Evolutionary conservation across 2,888 invertebrate species (phyloP).

Genomic region (Terebella lapidaria): DNA sequence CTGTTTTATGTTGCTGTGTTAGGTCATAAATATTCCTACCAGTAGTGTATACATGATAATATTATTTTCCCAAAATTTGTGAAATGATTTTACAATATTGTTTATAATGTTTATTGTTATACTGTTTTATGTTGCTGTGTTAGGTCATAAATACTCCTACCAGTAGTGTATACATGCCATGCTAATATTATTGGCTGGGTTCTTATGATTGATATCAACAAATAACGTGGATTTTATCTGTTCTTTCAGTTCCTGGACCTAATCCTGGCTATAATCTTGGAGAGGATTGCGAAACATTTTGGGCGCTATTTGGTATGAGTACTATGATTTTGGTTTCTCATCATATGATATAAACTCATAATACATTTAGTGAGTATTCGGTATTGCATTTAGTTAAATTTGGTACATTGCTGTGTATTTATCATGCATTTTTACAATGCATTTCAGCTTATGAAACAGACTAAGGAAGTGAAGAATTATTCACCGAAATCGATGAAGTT

Average conservation of each 20-base stretch:
- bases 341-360: neutral
- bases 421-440: no score
- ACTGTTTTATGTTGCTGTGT: neutral
- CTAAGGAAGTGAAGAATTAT: conserved; percentile 11
- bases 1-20: neutral
- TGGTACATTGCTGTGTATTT: no score
- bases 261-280: conserved; percentile 70
- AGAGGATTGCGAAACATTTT: conserved; percentile 67
- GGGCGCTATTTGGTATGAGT: conserved; percentile 59
- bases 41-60: no score
- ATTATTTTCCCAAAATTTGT: no score
- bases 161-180: no score
- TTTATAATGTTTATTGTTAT: neutral
- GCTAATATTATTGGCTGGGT: no score
- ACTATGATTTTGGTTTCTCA: neutral
- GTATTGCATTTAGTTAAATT: neutral
- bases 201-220: neutral
- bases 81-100: no score
- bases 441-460: conserved; percentile 20
- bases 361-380: neutral
- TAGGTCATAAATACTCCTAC: no score
- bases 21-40: no score
- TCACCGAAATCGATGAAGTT: conserved; percentile 13
- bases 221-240: neutral
- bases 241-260: conserved; percentile 62